A percentile compares a stretch with the other conserved stretches of the same genome.
Conservation (phyloP, 1,140 invertebrate species). For the Oncopodura yosiiana region DNA sequence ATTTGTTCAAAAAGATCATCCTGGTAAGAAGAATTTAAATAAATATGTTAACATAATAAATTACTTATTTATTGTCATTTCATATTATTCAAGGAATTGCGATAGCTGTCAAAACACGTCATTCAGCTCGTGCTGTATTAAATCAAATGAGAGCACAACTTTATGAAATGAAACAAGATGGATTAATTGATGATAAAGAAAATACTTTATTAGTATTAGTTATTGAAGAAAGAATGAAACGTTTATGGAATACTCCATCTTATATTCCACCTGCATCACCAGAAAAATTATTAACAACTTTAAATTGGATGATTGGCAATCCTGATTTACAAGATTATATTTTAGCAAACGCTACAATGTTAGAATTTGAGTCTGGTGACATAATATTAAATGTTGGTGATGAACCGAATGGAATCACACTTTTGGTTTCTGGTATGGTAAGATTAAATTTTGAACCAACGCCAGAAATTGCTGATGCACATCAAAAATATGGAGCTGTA, state of each 20-base stretch:
- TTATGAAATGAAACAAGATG: conserved; percentile 40
- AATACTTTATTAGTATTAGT: conserved; percentile 10
- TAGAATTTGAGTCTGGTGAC: no score
- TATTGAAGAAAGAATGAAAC: conserved; percentile 32
- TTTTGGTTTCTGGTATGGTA: conserved; percentile 41
- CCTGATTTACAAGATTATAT: conserved; percentile 19
- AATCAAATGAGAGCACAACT: conserved; percentile 41
- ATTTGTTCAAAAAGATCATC: conserved; percentile 40
- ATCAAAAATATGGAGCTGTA: conserved; percentile 22
- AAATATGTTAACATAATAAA: no score
- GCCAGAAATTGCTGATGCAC: neutral
- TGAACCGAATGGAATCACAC: conserved; percentile 38
- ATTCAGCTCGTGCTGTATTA: conserved; percentile 42
- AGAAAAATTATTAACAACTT: conserved; percentile 13
- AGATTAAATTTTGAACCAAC: conserved; percentile 32
- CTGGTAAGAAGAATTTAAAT: no score
- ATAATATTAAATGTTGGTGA: conserved; percentile 14
- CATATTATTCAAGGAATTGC: conserved; percentile 40
- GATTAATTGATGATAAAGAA: conserved; percentile 33
- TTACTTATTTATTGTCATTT: no score
- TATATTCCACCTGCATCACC: conserved; percentile 5
- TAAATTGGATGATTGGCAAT: conserved; percentile 25
- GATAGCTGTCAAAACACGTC: conserved; percentile 43
- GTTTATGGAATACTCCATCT: conserved; percentile 29
- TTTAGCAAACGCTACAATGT: no score